Base-by-base conservation (phyloP, 2,888 invertebrate species). In the Leptarthrus brevirostris region DNA sequence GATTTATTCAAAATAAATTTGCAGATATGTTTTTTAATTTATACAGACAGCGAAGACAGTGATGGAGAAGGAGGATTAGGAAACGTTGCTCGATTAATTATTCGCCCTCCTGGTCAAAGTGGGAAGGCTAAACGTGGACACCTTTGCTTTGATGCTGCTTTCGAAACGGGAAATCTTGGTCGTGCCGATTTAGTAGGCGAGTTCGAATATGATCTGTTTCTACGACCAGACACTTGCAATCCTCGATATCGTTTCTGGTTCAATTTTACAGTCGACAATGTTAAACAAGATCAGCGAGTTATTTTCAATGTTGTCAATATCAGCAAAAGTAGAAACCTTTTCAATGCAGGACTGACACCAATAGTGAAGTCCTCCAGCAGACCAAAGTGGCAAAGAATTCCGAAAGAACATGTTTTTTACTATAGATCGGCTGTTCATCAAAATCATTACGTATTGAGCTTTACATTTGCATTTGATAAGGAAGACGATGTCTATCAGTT, bases 281-380 rank as follows among this genome's bases (percentile, higher is more conserved):
- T 95, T 0, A 93, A 92, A 79, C 90, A 92, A 75, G 96, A 98
- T 83, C 98, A 98, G 89, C 90, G 96, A 78, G 97, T 98, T 2
- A 92, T 99, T 80, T 97, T 99, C 86, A 97, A 98, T 84, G 91
- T 99, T 74, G 96, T 98, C 0, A 99, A 99, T 86, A 91, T 98
- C 77, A 96, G 96, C 79, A 98, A 98, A 85, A 92, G 91, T 77
- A 90, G 93, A 77, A 97, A 95, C 79, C 87, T 98, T 56, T 98
- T 94, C 82, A 91, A 94, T 78, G 90, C 91, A 30, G 94, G 95
- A 1, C 92, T 98, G 91, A 96, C 97, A 2, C 98, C 98, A 0
- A 86, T 99, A 58, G 96, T 98, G 0, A 94, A 95, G 81, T 97
- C 97, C 14, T 92, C 94, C 1, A 94, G 93, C 78, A 88, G 96